Evolutionary conservation across 2,888 invertebrate genomes (phyloP), one percentile per base, ranked within the genome.

Genomic region (Megalurothrips usitatus): DNA sequence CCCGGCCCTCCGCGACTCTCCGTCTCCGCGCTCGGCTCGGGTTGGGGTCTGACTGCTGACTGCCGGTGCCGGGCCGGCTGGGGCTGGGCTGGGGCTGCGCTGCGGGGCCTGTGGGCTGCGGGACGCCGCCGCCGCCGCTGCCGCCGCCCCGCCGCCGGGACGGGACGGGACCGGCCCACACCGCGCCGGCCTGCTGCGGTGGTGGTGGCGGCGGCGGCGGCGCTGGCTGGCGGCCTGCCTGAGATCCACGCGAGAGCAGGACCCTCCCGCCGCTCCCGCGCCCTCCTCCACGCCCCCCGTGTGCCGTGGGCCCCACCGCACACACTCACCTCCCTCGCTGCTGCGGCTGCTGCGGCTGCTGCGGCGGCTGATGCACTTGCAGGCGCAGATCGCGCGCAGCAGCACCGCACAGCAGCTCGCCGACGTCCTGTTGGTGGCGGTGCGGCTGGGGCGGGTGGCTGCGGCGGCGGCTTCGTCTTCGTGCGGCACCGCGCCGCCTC

Each of bases 31-130:
- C 23, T 12, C 23, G 68, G 23, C 12, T 26, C 68, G 23, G 68
- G 68, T 12, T 26, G 68, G 23, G 23, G 23, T 75, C 68, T 58
- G 68, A 26, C 68, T 75, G 68, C 68, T 75, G 68, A 75, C 68
- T 75, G 68, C 23, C 23, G 26, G 58, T 4, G 58, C 58, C 19
- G 14, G n/a, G 58, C 14, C 14, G 58, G 6, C n/a, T 52, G 58
- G 58, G 17, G 58, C 58, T n/a, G 58, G 58, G 58, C 58, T 58
- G 58, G 19, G 52, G 58, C 58, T 58, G 58, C 11, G 58, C n/a
- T n/a, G n/a, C n/a, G n/a, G n/a, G n/a, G n/a, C n/a, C n/a, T n/a
- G n/a, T n/a, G n/a, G n/a, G n/a, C n/a, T n/a, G n/a, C n/a, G n/a
- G n/a, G n/a, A n/a, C n/a, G n/a, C n/a, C n/a, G n/a, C n/a, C n/a